Evolutionary conservation across 2,797 vertebrate genomes (phyloP), one percentile per base, ranked within the genome.

Genomic region (Neosalanx taihuensis): DNA sequence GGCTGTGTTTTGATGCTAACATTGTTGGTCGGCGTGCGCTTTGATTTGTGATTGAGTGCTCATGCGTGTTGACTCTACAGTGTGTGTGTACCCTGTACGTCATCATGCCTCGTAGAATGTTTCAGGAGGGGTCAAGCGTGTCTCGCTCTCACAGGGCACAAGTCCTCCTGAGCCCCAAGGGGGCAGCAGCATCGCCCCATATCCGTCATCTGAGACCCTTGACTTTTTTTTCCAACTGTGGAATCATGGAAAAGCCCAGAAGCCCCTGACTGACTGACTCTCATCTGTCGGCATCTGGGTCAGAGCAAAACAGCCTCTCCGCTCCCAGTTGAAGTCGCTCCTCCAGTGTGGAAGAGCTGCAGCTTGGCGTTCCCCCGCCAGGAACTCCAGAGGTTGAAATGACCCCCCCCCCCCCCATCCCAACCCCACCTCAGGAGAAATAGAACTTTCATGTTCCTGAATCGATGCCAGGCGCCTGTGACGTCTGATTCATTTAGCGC

Each of bases 221-320:
- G 77, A 82, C 76, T 79, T 79, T 64, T 62, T 79, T 79, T 64
- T 62, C 23, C 20, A 0, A 5, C 33, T 71, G 73, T 12, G 60
- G 64, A 65, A 65, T 62, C 3, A 63, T 67, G 70, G 41, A 46
- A 12, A 58, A 63, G 67, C 73, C 2, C 17, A 17, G 41, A 58
- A 72, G 26, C 30, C 51, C 30, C 18, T n/a, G 10, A 0, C 62
- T 35, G 29, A 26, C 2, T 62, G 61, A 49, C 59, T 53, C n/a
- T 4, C 18, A 62, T 33, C 35, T 33, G 67, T 65, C 72, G 74
- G 65, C 75, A 46, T 72, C 70, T 72, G 65, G 67, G 76, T 74
- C 76, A 57, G 57, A n/a, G 70, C 65, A 46, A 61, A 67, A 56
- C 63, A 31, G 18, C 57, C 35, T 53, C 33, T 58, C 23, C 18